phyloP scores from a whole-genome alignment of 2,113 vertebrate genomes.

The Budorcas taxicolor region DNA sequence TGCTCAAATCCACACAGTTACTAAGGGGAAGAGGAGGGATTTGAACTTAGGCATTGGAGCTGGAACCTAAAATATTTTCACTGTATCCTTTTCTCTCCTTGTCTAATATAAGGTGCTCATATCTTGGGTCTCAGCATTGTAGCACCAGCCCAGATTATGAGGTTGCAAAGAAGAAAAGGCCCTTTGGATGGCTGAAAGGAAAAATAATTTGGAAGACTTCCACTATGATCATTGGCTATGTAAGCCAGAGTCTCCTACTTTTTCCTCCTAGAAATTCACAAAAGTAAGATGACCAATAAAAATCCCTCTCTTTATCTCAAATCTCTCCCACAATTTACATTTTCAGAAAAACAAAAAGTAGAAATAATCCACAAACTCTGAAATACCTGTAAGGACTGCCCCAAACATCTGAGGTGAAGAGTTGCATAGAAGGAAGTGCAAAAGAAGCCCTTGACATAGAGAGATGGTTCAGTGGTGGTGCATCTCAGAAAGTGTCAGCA shows the following conservation, averaged over 20 bases:
- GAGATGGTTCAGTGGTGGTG: not conserved
- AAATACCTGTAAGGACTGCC: not conserved
- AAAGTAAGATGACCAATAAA: not conserved
- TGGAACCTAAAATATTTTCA: not conserved
- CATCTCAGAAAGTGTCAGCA: not conserved
- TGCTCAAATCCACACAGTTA: not conserved
- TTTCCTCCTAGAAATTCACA: not conserved
- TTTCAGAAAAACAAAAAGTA: not conserved
- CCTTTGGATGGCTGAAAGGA: not conserved
- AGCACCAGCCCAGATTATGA: not conserved
- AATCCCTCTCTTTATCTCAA: not conserved
- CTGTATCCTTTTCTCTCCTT: not conserved
- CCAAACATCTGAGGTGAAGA: not conserved
- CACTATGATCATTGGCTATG: rapidly evolving
- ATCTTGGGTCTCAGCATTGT: not conserved
- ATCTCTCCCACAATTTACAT: not conserved
- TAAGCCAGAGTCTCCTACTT: not conserved
- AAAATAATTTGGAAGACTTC: not conserved
- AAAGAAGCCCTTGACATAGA: not conserved
- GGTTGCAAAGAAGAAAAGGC: not conserved
- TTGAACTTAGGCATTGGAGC: not conserved
- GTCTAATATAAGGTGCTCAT: not conserved
- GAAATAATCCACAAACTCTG: not conserved
- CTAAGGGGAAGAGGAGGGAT: not conserved
- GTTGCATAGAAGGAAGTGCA: not conserved